Percentiles rank a stretch among this genome's conserved stretches.
phyloP scores from a whole-genome alignment of 2,113 vertebrate species.

The Sterna hirundo region DNA sequence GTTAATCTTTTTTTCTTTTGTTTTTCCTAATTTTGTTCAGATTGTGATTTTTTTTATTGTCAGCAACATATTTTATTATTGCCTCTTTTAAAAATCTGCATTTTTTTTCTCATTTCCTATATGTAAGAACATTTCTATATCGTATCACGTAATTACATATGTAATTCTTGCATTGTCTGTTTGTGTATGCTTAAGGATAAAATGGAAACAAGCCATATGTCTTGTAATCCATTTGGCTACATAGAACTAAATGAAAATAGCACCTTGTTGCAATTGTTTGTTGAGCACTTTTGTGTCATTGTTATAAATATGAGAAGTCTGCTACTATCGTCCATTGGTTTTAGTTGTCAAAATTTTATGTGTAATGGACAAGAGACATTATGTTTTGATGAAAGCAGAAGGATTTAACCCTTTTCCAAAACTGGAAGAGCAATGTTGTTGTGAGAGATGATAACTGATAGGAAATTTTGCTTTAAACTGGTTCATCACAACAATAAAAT shows the following conservation, averaged over 20 bases:
- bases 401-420: neutral
- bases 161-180: neutral
- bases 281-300: neutral
- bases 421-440: neutral
- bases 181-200: neutral
- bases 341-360: neutral
- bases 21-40: neutral
- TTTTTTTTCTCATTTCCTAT: neutral
- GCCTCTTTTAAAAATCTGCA: neutral
- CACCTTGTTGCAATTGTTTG: neutral
- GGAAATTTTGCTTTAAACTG: neutral
- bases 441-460: neutral
- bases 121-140: neutral
- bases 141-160: neutral
- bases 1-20: neutral
- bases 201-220: neutral
- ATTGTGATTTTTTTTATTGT: neutral
- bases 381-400: neutral
- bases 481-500: neutral
- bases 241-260: neutral
- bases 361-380: neutral
- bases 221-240: neutral
- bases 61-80: rapidly evolving
- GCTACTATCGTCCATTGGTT: neutral
- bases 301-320: neutral